Conservation (phyloP, 2,888 invertebrate species). For the Scaptomyza caliginosa region DNA sequence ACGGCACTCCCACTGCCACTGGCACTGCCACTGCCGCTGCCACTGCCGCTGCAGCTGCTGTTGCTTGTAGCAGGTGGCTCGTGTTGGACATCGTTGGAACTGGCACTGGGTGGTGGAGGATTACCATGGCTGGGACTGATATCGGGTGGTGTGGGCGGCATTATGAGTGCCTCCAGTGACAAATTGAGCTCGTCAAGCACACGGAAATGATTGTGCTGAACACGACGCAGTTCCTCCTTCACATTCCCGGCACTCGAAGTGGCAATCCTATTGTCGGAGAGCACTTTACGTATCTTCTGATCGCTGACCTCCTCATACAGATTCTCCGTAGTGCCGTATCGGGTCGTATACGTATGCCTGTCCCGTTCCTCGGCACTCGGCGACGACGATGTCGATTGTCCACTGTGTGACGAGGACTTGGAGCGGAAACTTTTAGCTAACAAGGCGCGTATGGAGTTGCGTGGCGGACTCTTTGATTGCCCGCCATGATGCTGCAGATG, state of each 20-base stretch:
- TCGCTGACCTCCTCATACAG: slow-evolving; percentile 84
- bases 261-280: slow-evolving; percentile 86
- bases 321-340: slow-evolving; percentile 92
- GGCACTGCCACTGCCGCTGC: slow-evolving; percentile 13
- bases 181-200: slow-evolving; percentile 94
- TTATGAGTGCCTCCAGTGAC: slow-evolving; percentile 94
- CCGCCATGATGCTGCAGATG: slow-evolving; percentile 33
- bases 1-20: slow-evolving; percentile 16
- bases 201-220: slow-evolving; percentile 92
- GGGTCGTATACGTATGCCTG: slow-evolving; percentile 89
- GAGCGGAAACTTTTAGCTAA: slow-evolving; percentile 83
- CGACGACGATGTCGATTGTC: slow-evolving; percentile 79
- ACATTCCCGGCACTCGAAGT: slow-evolving; percentile 88
- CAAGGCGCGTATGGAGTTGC: slow-evolving; percentile 82
- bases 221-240: slow-evolving; percentile 92
- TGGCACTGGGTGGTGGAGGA: slow-evolving; percentile 12
- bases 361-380: slow-evolving; percentile 81
- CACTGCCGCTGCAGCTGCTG: slow-evolving; percentile 38
- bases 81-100: slow-evolving; percentile 85
- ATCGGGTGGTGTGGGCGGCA: slow-evolving; percentile 88
- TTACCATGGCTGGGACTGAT: slow-evolving; percentile 84
- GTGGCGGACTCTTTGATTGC: slow-evolving; percentile 83
- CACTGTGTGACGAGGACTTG: slow-evolving; percentile 76
- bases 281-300: slow-evolving; percentile 83
- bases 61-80: slow-evolving; percentile 79